Conservation (phyloP, 2,797 vertebrate genomes). For the Takifugu ocellatus region DNA sequence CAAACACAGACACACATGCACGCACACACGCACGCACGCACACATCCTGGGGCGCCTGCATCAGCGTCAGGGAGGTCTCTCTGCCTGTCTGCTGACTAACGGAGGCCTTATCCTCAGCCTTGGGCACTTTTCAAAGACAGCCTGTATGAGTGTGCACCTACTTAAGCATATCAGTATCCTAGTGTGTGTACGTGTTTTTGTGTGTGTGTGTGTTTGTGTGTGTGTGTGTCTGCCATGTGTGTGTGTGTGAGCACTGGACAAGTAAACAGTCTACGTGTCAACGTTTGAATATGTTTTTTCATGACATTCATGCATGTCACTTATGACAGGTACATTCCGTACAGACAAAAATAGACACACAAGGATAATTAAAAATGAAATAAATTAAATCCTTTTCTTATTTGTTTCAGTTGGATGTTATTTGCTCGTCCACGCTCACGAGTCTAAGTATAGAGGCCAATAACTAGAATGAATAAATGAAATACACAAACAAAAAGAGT, state of each 20-base stretch:
- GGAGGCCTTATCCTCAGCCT: conserved; percentile 46
- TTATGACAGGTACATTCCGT: too few species aligned
- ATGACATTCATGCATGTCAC: too few species aligned
- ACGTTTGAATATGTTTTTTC: neutral
- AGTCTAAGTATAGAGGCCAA: too few species aligned
- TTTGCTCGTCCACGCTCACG: too few species aligned
- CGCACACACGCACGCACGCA: conserved; percentile 13
- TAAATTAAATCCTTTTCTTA: too few species aligned
- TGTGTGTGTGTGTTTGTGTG: conserved; percentile 12
- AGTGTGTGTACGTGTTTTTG: conserved; percentile 7
- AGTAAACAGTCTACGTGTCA: too few species aligned
- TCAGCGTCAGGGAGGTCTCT: conserved; percentile 40
- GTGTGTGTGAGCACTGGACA: neutral
- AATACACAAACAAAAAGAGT: too few species aligned
- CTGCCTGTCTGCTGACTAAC: conserved; percentile 45
- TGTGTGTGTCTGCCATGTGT: conserved; percentile 4
- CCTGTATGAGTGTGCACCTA: conserved; percentile 5
- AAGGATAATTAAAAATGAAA: too few species aligned
- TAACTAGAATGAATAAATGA: too few species aligned
- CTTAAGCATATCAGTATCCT: conserved; percentile 7
- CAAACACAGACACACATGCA: conserved; percentile 11
- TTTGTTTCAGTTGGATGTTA: too few species aligned
- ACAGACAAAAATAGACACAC: too few species aligned
- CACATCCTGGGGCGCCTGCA: conserved; percentile 30
- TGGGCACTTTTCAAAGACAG: conserved; percentile 35